Base-by-base conservation (phyloP, 2,888 invertebrate species). In the Rotaria macrura region DNA sequence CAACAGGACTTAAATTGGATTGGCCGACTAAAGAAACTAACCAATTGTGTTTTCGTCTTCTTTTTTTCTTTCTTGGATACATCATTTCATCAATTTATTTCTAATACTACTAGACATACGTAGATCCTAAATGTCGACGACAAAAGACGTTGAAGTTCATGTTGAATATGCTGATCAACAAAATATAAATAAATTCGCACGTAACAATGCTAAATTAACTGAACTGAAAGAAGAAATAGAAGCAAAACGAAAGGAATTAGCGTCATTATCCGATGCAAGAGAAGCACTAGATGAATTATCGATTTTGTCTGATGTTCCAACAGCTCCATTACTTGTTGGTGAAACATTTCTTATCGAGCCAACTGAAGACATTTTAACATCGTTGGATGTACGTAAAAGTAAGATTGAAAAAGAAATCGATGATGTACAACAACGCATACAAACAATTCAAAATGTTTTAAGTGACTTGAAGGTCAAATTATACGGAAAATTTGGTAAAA, bases 91-190 rank as follows among this genome's bases (percentile, higher is more conserved):
- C 25, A 9, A 54, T 25, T 25, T 25, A 54, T 54, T 25, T 25
- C 7, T 54, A 9, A 1, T 25, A 54, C 23, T 54, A 23, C 20
- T 54, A 54, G 54, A 54, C 1, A 54, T 25, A 25, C 25, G 9
- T 25, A 54, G n/a, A n/a, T n/a, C n/a, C 25, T 54, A 9, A 65
- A 79, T 79, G 79, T 79, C 79, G 20, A 10, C 43, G 12, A 40
- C 40, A 79, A 79, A 89, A 89, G 89, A 96, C 89, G 94, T 94
- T 84, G 96, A 96, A 92, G 95, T 96, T 87, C 95, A 96, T 90
- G 96, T 98, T 88, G 95, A 96, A 0, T 95, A 93, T 89, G 97
- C 96, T 91, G 98, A 99, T 92, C 98, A 99, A 91, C 95, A 95
- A 90, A 96, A 95, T 92, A 98, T 99, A 87, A 99, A 99, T 91